A percentile compares a stretch with the other conserved stretches of the same genome.
These are phyloP conservation scores for Myodes glareolus DNA, from an alignment of 2,113 vertebrate genomes.

Conservation along the genomic window DNA sequence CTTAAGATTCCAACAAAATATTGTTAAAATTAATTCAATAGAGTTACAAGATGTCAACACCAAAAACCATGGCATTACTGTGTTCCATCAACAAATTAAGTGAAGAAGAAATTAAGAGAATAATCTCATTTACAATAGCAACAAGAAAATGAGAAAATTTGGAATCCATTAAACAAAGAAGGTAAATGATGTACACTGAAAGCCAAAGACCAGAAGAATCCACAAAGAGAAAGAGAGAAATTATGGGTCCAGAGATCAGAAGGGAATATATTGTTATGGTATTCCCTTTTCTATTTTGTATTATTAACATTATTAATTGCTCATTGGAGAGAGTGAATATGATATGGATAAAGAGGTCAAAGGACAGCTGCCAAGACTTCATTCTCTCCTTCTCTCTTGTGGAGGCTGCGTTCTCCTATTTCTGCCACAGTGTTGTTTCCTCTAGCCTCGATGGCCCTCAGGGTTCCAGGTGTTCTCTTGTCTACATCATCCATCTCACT, in stretches of 20 bases:
- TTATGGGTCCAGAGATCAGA: neutral
- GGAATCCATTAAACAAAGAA: neutral
- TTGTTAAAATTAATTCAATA: neutral
- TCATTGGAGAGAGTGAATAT: neutral
- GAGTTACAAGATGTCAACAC: neutral
- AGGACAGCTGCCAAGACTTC: neutral
- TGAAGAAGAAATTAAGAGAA: neutral
- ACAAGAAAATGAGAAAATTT: neutral
- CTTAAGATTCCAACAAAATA: neutral
- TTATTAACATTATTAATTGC: neutral
- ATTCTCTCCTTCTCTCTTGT: neutral
- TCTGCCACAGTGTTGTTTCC: too few relatives aligned
- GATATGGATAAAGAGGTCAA: neutral
- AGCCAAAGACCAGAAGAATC: neutral
- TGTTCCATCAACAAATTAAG: neutral
- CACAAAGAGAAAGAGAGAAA: neutral
- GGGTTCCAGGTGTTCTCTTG: neutral
- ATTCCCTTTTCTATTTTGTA: neutral
- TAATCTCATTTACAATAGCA: neutral
- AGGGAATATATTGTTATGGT: neutral
- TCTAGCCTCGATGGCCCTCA: neutral
- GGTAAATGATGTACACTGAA: neutral
- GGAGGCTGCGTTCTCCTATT: neutral
- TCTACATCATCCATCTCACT: neutral
- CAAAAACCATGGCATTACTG: neutral